Evolutionary conservation across 2,888 invertebrate genomes (phyloP), one percentile per base, ranked within the genome.

Genomic region (Neuroscelio doddi): DNA sequence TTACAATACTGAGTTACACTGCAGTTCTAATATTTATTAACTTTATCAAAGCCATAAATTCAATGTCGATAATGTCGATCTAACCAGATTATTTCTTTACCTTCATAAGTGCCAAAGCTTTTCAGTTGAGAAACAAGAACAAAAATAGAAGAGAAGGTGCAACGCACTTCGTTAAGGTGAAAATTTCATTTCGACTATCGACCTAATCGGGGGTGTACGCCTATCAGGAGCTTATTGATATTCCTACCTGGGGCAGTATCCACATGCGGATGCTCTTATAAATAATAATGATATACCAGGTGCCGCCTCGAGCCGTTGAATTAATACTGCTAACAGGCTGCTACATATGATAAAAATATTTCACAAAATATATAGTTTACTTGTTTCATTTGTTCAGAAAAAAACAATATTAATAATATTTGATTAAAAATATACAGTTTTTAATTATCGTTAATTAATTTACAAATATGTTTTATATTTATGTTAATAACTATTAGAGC

Each of bases 141-240:
- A 59, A 59, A 30, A 32, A 59, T 58, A 59, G 29, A 63, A 46
- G 55, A 51, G 51, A 55, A 49, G 55, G 55, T 39, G 45, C 49
- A 45, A 59, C 46, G 59, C 57, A 51, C 55, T 51, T 59, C 53
- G 55, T 58, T 55, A 53, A 64, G 52, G 57, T 64, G 64, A 64
- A 56, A 64, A 61, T 65, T 65, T 65, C 65, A 65, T 65, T 65
- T 65, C 61, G 65, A 65, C 65, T 65, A 65, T 65, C 65, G 65
- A 61, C 51, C 65, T 61, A 61, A 65, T 65, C 65, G 61, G 61
- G 64, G 65, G 65, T 65, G 61, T 61, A 55, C 61, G 51, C 64
- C 59, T 59, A 56, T 55, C 59, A 42, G 51, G 44, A 51, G 61
- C 65, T 65, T 65, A 61, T 66, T 66, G 56, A 62, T 62, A 66